A percentile compares a stretch with the other conserved stretches of the same genome.
Conservation (phyloP, 2,797 vertebrate genomes). For the Molossus molossus region DNA sequence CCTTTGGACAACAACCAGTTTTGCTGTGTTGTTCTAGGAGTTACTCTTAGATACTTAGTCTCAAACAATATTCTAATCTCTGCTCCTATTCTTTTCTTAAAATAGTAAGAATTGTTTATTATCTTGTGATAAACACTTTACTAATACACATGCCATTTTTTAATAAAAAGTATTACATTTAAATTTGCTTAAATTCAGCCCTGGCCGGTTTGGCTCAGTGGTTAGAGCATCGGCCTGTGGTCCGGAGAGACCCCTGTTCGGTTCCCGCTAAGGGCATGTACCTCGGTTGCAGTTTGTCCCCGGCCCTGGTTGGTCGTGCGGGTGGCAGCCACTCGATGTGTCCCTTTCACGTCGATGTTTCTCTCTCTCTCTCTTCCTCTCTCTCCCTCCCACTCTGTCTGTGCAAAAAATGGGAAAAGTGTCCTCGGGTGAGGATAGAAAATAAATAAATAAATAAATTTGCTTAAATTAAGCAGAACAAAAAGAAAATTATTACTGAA, state of each 20-base stretch:
- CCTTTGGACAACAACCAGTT: background rate
- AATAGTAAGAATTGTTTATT: slow-evolving; percentile 44
- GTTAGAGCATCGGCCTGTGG: no score
- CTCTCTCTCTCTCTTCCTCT: no score
- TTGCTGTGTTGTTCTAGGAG: background rate
- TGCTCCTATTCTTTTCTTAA: slow-evolving; percentile 45
- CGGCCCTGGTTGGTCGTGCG: no score
- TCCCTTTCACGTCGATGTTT: no score
- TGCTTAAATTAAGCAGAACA: slow-evolving; percentile 35
- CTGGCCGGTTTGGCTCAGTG: no score
- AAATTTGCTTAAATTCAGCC: slow-evolving; percentile 41
- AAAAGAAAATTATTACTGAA: background rate
- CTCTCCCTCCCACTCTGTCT: no score
- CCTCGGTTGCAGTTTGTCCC: no score
- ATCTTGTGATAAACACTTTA: slow-evolving; percentile 42
- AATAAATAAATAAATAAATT: background rate
- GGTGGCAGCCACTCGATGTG: no score
- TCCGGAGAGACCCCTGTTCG: no score
- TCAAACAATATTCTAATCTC: slow-evolving; percentile 25
- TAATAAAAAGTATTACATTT: slow-evolving; percentile 57
- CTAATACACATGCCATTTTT: background rate
- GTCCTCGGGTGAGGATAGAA: no score
- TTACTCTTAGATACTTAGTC: slow-evolving; percentile 46
- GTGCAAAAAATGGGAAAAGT: no score
- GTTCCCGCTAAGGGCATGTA: no score